Percentiles rank a stretch among this genome's conserved stretches.
Conservation (phyloP, 2,113 vertebrate genomes). For the cat (Felis catus) region DNA sequence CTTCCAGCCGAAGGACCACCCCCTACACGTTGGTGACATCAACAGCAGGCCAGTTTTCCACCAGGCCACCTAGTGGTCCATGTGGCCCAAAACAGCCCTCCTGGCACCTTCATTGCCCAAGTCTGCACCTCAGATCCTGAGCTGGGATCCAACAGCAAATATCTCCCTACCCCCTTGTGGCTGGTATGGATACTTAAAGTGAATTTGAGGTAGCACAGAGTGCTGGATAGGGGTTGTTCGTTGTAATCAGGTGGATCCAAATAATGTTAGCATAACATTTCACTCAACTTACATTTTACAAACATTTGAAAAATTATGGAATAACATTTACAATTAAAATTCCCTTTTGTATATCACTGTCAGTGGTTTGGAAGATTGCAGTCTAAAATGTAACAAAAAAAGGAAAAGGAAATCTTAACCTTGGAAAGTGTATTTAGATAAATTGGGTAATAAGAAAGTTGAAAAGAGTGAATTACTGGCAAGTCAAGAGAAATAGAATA, state of each 20-base stretch:
- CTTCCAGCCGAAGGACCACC: constrained; percentile 68
- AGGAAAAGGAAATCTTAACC: background rate
- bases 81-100: constrained; percentile 85
- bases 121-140: constrained; percentile 57
- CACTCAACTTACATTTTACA: constrained; percentile 4
- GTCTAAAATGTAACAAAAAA: background rate
- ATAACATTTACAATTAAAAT: constrained; percentile 2
- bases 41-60: constrained; percentile 87
- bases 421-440: background rate
- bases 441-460: background rate
- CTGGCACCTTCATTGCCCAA: constrained; percentile 48
- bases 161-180: constrained; percentile 65
- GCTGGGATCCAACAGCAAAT: constrained; percentile 5
- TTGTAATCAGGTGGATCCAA: constrained; percentile 8
- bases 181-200: background rate
- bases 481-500: constrained; percentile 22
- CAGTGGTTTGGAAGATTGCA: background rate
- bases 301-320: constrained; percentile 43
- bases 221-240: background rate
- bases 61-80: constrained; percentile 77
- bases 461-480: constrained; percentile 18
- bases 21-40: constrained; percentile 83
- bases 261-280: constrained; percentile 16
- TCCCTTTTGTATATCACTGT: background rate
- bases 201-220: background rate